These are phyloP conservation scores for Pipistrellus nathusii DNA, from an alignment of 2,797 vertebrate genomes.

Conservation along the genomic window DNA sequence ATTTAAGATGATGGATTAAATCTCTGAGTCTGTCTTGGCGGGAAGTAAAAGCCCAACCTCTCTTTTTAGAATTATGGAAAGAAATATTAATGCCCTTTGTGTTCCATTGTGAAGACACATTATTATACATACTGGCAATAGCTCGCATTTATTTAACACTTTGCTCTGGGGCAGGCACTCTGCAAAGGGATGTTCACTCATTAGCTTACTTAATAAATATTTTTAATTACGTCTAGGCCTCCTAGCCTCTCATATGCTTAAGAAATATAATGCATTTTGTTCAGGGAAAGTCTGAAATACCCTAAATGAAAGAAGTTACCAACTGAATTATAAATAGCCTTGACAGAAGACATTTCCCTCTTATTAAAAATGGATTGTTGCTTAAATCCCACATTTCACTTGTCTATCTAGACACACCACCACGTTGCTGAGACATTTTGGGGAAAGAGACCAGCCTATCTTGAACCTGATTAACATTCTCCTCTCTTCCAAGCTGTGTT, in stretches of 20 bases:
- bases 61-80: not conserved
- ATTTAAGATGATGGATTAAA: not conserved
- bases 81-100: not conserved
- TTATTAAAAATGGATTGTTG: not conserved
- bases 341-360: not conserved
- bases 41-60: not conserved
- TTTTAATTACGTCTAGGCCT: not conserved
- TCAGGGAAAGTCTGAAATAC: not conserved
- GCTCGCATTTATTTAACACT: not conserved
- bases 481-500: not conserved
- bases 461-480: not conserved
- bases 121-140: not conserved
- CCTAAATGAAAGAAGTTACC: not conserved
- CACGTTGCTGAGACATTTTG: not conserved
- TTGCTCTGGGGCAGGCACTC: not conserved
- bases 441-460: not conserved
- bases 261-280: not conserved
- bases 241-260: not conserved
- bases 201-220: conserved; percentile 38
- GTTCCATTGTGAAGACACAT: not conserved
- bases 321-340: not conserved
- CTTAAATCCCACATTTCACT: not conserved
- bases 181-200: not conserved
- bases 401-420: not conserved
- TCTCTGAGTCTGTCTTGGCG: not conserved